These are phyloP conservation scores for Procapra przewalskii DNA, from an alignment of 2,113 vertebrate species.

Conservation along the genomic window DNA sequence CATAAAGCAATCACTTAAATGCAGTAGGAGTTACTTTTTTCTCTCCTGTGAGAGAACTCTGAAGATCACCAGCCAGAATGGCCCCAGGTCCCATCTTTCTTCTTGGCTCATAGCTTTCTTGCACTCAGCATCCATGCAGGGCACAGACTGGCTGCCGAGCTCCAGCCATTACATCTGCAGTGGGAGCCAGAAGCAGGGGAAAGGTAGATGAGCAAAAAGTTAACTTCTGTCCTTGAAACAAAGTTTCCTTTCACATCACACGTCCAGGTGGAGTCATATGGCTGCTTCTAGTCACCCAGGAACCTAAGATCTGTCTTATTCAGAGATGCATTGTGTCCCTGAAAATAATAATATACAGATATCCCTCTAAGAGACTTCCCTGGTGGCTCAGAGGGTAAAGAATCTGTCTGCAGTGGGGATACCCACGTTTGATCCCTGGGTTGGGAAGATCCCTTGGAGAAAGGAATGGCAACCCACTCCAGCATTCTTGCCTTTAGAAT, in stretches of 20 bases:
- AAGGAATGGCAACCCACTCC: neutral
- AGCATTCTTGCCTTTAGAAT: neutral
- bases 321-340: neutral
- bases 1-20: neutral
- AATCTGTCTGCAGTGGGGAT: neutral
- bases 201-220: neutral
- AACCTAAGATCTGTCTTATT: neutral
- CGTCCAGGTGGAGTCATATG: neutral
- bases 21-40: neutral
- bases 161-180: rapidly evolving
- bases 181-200: neutral
- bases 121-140: rapidly evolving
- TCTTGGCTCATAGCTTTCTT: neutral
- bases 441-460: neutral
- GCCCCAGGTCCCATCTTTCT: neutral
- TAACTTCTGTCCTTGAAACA: neutral
- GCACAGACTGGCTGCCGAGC: rapidly evolving
- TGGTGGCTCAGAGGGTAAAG: neutral
- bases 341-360: neutral
- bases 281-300: neutral
- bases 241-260: neutral
- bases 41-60: neutral
- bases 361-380: neutral
- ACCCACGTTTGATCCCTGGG: neutral
- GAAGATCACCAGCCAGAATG: neutral